Conservation (phyloP, 2,797 vertebrate species). For the Coreius guichenoti region DNA sequence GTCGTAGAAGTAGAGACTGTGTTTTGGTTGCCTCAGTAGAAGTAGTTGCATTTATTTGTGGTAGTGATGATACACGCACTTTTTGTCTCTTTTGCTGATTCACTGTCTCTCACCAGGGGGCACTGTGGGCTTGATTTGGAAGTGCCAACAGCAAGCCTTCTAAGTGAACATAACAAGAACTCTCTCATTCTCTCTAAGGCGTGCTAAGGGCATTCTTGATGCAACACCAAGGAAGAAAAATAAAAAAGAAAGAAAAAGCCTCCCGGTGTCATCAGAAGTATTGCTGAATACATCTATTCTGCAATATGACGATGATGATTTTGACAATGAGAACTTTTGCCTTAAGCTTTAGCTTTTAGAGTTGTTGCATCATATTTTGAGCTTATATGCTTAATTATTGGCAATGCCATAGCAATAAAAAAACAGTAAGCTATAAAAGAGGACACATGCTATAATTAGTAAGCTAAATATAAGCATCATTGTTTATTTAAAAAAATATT, state of each 20-base stretch:
- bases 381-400: constrained; percentile 33
- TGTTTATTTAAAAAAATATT: background rate
- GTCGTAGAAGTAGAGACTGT: constrained; percentile 64
- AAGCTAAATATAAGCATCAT: background rate
- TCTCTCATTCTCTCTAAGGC: constrained; percentile 56
- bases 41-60: constrained; percentile 63
- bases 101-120: constrained; percentile 76
- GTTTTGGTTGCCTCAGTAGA: constrained; percentile 70
- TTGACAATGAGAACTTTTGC: constrained; percentile 18
- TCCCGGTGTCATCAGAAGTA: constrained; percentile 32
- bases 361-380: constrained; percentile 45
- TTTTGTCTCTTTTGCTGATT: constrained; percentile 75
- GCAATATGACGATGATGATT: constrained; percentile 50
- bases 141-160: constrained; percentile 69
- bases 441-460: constrained; percentile 40
- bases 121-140: constrained; percentile 68
- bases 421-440: constrained; percentile 40
- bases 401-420: constrained; percentile 27
- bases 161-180: constrained; percentile 64
- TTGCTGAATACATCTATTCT: constrained; percentile 54
- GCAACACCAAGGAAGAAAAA: constrained; percentile 64
- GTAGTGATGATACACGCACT: constrained; percentile 69
- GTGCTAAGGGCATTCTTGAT: constrained; percentile 75
- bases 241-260: constrained; percentile 28
- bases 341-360: constrained; percentile 25